A percentile compares a stretch with the other conserved stretches of the same genome.
Evolutionary conservation across 2,888 invertebrate species (phyloP).

Genomic region (Gnatocerus cornutus): DNA sequence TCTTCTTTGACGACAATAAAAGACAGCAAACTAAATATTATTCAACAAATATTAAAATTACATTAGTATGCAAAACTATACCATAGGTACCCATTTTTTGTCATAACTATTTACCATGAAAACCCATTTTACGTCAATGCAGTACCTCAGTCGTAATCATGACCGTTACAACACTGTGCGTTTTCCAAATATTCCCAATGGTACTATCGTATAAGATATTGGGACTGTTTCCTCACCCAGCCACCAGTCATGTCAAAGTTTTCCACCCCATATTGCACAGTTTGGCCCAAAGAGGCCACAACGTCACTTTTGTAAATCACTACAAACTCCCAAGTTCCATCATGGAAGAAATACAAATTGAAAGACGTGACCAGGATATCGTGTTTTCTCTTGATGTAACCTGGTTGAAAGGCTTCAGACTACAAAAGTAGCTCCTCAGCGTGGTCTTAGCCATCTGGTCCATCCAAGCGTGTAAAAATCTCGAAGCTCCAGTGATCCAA

Average conservation of each 20-base stretch:
- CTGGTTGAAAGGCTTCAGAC: neutral
- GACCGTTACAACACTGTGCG: too few species aligned
- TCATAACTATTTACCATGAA: too few species aligned
- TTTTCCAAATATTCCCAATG: too few species aligned
- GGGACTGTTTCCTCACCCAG: neutral
- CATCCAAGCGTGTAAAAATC: slow-evolving; percentile 64
- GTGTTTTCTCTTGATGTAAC: neutral
- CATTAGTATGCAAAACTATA: too few species aligned
- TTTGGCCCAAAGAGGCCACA: slow-evolving; percentile 77
- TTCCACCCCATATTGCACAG: slow-evolving; percentile 77
- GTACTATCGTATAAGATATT: too few species aligned
- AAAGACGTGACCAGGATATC: neutral
- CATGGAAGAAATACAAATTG: slow-evolving; percentile 73
- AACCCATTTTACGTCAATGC: too few species aligned
- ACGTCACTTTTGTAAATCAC: slow-evolving; percentile 80
- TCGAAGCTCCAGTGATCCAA: neutral
- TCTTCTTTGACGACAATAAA: too few species aligned
- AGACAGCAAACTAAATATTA: too few species aligned
- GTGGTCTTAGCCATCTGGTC: neutral
- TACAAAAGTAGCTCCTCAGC: neutral
- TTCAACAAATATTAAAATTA: too few species aligned
- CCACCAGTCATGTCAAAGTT: slow-evolving; percentile 78
- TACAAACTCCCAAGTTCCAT: slow-evolving; percentile 74
- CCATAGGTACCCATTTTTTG: too few species aligned
- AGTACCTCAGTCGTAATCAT: too few species aligned